Base-by-base conservation (phyloP, 2,113 vertebrate genomes). In the Nothoprocta perdicaria region DNA sequence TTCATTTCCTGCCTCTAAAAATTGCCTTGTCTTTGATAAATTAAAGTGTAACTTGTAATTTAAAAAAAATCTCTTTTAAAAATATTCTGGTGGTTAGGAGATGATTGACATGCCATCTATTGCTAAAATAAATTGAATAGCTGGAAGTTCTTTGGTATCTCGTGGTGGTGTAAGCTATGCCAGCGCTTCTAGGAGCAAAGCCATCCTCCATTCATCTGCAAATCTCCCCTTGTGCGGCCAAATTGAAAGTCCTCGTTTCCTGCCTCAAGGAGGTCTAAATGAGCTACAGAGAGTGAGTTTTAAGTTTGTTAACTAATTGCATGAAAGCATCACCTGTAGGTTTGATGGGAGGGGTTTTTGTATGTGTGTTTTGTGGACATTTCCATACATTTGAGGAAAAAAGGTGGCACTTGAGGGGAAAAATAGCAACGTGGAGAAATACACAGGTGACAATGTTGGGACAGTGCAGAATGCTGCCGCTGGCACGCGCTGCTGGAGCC, bases 21-120 rank as follows among this genome's bases (percentile, higher is more conserved):
- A 90, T 94, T 85, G 69, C 57, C 24, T 57, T 74, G 75, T 82
- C 85, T 91, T 91, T 95, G 87, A 93, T 84, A 88, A 93, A 92
- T 91, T 93, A 68, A 95, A 95, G 79, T 78, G 88, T 76, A 96
- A 88, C 4, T 6, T 95, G 85, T 94, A 92, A 94, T 94, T 86
- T 19, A 77, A 92, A 88, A 86, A 67, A 72, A 77, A 48, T 16
- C n/a, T 41, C 45, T 83, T 83, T 96, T 83, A 35, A 88, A 86
- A 0, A 0, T 91, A 91, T 95, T 92, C 87, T 0, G 9, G 73
- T 95, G 60, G 80, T 94, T 80, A 88, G 67, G 82, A 88, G 35
- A 46, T 92, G 93, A 95, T 92, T 96, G 94, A 80, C 80, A 0
- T 11, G 5, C 76, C 89, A 87, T 95, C 79, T 89, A 61, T 92